Base-by-base conservation (phyloP, 1,140 invertebrate species). In the Zaprionus africanus region DNA sequence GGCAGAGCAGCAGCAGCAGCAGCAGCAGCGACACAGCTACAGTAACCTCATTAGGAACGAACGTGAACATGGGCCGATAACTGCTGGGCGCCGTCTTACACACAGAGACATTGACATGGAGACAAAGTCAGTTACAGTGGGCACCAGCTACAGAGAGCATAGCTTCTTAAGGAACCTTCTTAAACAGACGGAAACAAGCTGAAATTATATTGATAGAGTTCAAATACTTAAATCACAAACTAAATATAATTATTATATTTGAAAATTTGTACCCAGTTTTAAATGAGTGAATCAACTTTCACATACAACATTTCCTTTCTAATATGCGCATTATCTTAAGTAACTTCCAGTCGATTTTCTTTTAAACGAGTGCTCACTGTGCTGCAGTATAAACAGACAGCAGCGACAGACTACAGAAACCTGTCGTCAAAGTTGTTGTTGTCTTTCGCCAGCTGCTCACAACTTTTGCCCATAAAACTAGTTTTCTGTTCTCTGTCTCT, bases 391-490 rank as follows among this genome's bases (percentile, higher is more conserved):
- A 51, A 9, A 24, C 19, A 19, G 24, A 17, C 64, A 57, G 36
- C 51, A 54, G 62, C 31, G 43, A n/a, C n/a, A 51, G 62, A 41
- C 54, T 43, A 67, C 64, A 61, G 43, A 77, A 87, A 87, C 84
- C 84, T 87, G 84, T 90, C 85, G 81, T 79, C 78, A 65, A 76
- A 67, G 75, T 78, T 85, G 78, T 82, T 76, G 78, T 74, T 79
- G 70, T 54, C 63, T 82, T 51, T 51, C 46, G 79, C 65, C 83
- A 88, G 76, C 85, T 87, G 82, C 79, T 86, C 66, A 68, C 71
- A 87, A 86, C 83, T 86, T 85, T 88, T 81, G 84, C 78, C 84
- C 81, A 66, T 76, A 64, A 88, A 87, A 87, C 84, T 64, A 86
- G 84, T 87, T 86, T 87, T 63, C 57, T 65, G 51, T 61, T 13